Evolutionary conservation across 64 coral and sea anemone species (phyloP).

Genomic region (Stylophora pistillata): DNA sequence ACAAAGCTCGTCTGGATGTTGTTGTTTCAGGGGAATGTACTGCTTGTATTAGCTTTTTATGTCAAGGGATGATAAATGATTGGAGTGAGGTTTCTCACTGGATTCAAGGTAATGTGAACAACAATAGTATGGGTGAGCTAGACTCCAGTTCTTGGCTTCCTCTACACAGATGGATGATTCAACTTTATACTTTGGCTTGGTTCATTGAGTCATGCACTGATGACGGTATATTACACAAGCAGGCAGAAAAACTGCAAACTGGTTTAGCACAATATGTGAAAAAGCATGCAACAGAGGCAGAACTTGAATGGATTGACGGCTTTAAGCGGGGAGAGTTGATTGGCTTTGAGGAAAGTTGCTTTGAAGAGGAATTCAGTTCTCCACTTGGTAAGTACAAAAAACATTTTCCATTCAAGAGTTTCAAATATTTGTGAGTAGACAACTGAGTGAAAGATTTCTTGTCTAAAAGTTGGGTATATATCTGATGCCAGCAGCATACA

Average conservation of each 20-base stretch:
- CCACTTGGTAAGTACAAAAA: neutral
- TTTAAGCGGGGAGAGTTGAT: neutral
- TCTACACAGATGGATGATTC: constrained; percentile 54
- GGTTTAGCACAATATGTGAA: constrained; percentile 33
- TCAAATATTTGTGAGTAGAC: too few relatives aligned
- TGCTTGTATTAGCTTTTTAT: constrained; percentile 15
- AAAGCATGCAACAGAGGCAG: neutral
- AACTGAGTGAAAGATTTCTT: too few relatives aligned
- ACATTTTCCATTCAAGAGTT: neutral
- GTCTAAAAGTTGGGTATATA: too few relatives aligned
- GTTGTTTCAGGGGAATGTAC: constrained; percentile 1
- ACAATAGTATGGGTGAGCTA: neutral
- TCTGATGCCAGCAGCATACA: too few relatives aligned
- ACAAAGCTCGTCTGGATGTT: neutral
- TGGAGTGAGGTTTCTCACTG: constrained; percentile 43
- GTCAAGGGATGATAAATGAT: constrained; percentile 40
- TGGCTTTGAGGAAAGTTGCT: neutral
- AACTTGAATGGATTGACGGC: constrained; percentile 16
- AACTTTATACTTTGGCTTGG: neutral
- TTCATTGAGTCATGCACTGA: neutral
- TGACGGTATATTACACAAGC: neutral
- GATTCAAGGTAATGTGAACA: neutral
- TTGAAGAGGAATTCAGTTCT: constrained; percentile 38
- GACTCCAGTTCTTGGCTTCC: constrained; percentile 27
- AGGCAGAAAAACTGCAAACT: constrained; percentile 2